Evolutionary conservation across 2,888 invertebrate genomes (phyloP).

Genomic region (Phyllotreta striolata): DNA sequence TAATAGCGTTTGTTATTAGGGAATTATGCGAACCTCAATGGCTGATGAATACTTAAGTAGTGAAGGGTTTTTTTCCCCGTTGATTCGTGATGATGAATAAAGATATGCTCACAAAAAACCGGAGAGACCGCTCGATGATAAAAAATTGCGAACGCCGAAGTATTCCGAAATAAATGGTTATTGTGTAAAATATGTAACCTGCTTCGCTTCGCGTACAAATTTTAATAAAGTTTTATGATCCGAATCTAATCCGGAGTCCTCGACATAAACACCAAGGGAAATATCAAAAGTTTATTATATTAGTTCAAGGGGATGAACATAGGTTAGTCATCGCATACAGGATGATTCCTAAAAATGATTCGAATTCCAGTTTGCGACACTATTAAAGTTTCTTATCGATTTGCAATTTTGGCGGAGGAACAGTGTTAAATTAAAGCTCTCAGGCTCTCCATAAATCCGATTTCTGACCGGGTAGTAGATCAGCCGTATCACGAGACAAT

Average conservation of each 20-base stretch:
- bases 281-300: constrained; percentile 9
- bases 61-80: no score
- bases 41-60: no score
- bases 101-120: no score
- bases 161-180: constrained; percentile 12
- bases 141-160: background rate
- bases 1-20: constrained; percentile 6
- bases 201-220: constrained; percentile 1
- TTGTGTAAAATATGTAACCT: constrained; percentile 6
- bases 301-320: background rate
- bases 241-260: constrained; percentile 14
- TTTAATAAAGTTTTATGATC: constrained; percentile 17
- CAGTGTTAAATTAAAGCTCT: no score
- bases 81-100: no score
- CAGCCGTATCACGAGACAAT: constrained; percentile 1
- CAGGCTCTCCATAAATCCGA: no score
- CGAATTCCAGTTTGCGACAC: no score
- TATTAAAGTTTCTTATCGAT: no score
- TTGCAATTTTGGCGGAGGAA: no score
- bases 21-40: no score
- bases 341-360: background rate
- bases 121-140: no score
- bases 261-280: background rate
- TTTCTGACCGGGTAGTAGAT: background rate
- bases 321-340: no score